Base-by-base conservation (phyloP, 1,140 invertebrate genomes). In the fruit fly (Drosophila melanogaster) region DNA sequence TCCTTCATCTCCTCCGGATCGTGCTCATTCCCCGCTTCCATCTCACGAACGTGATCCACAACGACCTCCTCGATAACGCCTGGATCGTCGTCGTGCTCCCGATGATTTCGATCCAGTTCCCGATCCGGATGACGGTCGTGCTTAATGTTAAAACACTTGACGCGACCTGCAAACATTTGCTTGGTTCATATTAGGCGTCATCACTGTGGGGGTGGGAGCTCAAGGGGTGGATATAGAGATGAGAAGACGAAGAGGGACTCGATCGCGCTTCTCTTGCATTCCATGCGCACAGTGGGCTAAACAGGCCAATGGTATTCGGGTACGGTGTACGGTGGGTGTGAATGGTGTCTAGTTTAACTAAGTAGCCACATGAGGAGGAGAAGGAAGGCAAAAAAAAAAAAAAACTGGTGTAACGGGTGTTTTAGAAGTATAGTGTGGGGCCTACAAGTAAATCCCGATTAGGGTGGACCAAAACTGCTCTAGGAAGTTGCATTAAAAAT, bases 161-260 rank as follows among this genome's bases (percentile, higher is more conserved):
- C 79, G 84, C 84, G 84, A 91, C 90, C 90, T 91, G 90, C 81
- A 91, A 91, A 91, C 89, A 91, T 86, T 91, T 86, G 85, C 84
- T 75, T 75, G 77, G 87, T 89, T 91, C 90, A 90, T 79, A 91
- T 91, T 75, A 90, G 86, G 89, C 89, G 81, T 81, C 76, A 83
- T 90, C 89, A 83, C 83, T 86, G 83, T 81, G 77, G 77, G 77
- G 72, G 66, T 67, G 26, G 60, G 53, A 49, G 24, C 64, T 67
- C 59, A 62, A 33, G 51, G 58, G 51, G 33, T 47, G 67, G 43
- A 41, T 49, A 58, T 66, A 72, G 30, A 53, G 50, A 38, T 51
- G 49, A 53, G 38, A 19, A 66, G 50, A 19, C 38, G 5, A 19
- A 26, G 71, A 30, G 30, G 30, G 65, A 66, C 57, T 77, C 60